Conservation (phyloP, 2,888 invertebrate genomes). For the Cloeon dipterum region DNA sequence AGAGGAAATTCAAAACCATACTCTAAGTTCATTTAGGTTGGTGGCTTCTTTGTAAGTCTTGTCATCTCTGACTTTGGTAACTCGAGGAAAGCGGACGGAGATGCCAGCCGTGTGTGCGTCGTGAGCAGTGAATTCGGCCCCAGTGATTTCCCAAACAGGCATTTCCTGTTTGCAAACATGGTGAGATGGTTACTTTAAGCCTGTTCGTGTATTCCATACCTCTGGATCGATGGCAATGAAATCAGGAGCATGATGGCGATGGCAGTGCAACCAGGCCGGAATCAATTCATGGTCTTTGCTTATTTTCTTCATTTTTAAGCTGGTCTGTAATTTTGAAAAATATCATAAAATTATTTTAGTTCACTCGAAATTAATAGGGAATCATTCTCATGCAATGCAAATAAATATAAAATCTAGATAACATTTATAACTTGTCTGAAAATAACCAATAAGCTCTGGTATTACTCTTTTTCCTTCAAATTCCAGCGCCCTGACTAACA, state of each 20-base stretch:
- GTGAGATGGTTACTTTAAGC: neutral
- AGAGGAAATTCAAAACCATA: conserved; percentile 10
- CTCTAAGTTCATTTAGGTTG: conserved; percentile 43
- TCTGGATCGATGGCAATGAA: conserved; percentile 68
- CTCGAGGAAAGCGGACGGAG: conserved; percentile 80
- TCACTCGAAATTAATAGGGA: too few species aligned
- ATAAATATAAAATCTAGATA: too few species aligned
- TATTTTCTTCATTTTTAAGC: conserved; percentile 57
- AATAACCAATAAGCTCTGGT: too few species aligned
- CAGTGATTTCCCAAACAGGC: conserved; percentile 90
- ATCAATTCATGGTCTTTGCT: conserved; percentile 42
- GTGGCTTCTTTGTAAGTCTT: conserved; percentile 73
- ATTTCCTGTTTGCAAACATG: conserved; percentile 26
- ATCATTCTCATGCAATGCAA: too few species aligned
- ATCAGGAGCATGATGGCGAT: conserved; percentile 68
- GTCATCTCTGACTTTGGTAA: conserved; percentile 58
- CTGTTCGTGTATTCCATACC: conserved; percentile 12
- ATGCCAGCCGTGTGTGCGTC: conserved; percentile 79
- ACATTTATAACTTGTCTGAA: too few species aligned
- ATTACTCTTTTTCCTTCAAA: too few species aligned
- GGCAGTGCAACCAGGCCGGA: conserved; percentile 64
- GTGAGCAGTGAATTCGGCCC: conserved; percentile 30
- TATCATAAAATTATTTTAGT: too few species aligned
- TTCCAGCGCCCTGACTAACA: too few species aligned
- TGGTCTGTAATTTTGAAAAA: conserved; percentile 21